Conservation (phyloP, 2,888 invertebrate genomes). For the Shargacucullia verbasci region DNA sequence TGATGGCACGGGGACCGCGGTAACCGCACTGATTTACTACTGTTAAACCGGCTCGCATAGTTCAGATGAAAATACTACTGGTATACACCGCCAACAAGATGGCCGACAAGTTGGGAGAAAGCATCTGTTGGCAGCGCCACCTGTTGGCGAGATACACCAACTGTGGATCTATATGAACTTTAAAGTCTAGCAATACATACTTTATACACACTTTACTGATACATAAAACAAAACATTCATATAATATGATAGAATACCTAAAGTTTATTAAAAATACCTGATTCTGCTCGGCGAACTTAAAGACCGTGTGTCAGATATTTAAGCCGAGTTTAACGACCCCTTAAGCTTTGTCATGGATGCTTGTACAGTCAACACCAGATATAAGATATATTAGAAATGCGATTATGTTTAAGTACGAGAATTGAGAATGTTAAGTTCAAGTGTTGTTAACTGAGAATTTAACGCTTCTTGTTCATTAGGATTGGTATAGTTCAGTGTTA, state of each 20-base stretch:
- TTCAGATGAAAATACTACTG: constrained; percentile 51
- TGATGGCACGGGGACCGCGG: constrained; percentile 67
- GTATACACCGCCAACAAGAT: constrained; percentile 15
- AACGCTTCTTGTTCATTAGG: background rate
- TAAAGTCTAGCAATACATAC: no score
- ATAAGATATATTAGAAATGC: constrained; percentile 36
- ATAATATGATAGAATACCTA: no score
- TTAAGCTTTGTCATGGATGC: constrained; percentile 64
- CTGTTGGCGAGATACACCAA: no score
- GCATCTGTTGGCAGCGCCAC: no score
- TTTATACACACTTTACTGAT: no score
- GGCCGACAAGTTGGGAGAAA: constrained; percentile 6
- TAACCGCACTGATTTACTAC: constrained; percentile 74
- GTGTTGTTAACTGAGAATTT: constrained; percentile 6
- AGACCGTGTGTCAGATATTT: constrained; percentile 67
- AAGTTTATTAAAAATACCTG: no score
- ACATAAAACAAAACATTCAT: no score
- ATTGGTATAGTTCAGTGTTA: no score
- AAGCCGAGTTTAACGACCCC: constrained; percentile 70
- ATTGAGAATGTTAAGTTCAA: background rate
- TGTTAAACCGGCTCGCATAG: constrained; percentile 69
- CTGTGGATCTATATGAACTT: no score
- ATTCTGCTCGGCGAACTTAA: constrained; percentile 54
- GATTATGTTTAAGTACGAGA: constrained; percentile 26
- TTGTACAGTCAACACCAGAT: constrained; percentile 52